phyloP scores from a whole-genome alignment of 2,113 vertebrate species.

The Turdus rufiventris region DNA sequence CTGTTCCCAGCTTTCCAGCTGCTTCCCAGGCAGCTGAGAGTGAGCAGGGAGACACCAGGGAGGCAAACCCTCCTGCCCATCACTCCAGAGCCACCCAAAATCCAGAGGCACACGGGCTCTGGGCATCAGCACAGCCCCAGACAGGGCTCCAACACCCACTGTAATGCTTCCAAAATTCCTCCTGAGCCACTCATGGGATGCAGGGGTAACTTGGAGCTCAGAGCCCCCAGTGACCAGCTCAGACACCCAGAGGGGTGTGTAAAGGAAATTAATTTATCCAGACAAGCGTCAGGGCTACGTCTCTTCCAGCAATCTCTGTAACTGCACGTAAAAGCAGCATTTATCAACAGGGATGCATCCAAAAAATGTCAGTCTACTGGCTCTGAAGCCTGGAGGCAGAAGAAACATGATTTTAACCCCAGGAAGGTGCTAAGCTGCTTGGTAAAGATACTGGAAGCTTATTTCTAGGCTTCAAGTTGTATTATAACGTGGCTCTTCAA shows the following conservation, averaged over 20 bases:
- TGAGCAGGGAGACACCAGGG: background rate
- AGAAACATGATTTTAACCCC: background rate
- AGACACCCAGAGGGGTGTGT: background rate
- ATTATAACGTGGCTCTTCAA: background rate
- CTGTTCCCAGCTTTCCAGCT: background rate
- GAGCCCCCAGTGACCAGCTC: background rate
- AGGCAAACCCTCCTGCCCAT: background rate
- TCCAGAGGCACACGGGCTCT: background rate
- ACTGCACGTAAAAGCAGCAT: background rate
- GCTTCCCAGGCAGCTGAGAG: background rate
- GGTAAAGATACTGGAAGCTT: background rate
- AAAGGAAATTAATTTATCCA: background rate
- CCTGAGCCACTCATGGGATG: fast-evolving
- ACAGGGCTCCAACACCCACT: too few relatives aligned
- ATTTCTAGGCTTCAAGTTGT: background rate
- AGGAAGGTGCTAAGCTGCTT: background rate
- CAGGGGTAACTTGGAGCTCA: background rate
- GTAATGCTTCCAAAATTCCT: background rate
- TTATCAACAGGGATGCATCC: background rate
- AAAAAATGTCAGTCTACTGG: background rate
- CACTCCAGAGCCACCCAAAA: background rate
- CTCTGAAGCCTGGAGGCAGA: background rate
- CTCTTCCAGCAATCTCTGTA: background rate
- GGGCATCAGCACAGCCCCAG: too few relatives aligned
- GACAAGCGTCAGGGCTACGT: fast-evolving